phyloP scores from a whole-genome alignment of 2,888 invertebrate genomes.

The Prosapia bicincta region DNA sequence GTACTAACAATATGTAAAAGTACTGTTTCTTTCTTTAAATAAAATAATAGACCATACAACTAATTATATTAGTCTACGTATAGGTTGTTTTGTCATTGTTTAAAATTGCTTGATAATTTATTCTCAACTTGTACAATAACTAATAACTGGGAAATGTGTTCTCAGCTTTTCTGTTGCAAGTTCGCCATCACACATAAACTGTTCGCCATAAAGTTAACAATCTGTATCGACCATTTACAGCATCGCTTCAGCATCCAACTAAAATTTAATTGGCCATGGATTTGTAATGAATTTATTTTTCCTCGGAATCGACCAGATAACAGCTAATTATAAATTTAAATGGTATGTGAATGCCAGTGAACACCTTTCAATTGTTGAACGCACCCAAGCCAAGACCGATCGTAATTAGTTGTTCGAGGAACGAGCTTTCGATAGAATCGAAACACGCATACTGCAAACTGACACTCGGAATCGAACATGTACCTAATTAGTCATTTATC shows the following conservation, averaged over 20 bases:
- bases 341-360: neutral
- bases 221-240: neutral
- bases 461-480: neutral
- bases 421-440: neutral
- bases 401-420: neutral
- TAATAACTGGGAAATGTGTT: no score
- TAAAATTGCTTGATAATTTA: no score
- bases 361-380: neutral
- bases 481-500: neutral
- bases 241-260: neutral
- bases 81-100: no score
- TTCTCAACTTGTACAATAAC: no score
- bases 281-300: neutral
- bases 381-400: neutral
- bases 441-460: conserved; percentile 2
- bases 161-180: no score
- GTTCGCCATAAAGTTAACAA: no score
- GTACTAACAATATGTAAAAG: no score
- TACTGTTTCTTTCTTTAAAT: no score
- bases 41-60: no score
- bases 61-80: no score
- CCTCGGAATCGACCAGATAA: neutral
- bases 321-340: conserved; percentile 2
- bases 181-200: no score
- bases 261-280: neutral